A percentile compares a stretch with the other conserved stretches of the same genome.
phyloP scores from a whole-genome alignment of 2,797 vertebrate species.

The Enteromius unitaeniatus region DNA sequence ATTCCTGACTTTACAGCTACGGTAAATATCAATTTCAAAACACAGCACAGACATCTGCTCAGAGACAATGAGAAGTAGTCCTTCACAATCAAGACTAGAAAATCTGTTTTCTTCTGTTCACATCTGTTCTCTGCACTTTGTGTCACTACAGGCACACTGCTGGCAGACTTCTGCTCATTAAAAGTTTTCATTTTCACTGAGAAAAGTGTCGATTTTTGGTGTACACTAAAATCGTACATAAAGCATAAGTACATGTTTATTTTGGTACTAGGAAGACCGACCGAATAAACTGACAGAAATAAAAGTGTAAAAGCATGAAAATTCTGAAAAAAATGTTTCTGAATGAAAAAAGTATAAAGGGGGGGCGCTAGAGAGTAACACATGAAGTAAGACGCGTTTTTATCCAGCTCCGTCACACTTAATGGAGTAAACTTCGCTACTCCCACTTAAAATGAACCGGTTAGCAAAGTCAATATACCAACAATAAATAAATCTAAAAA shows the following conservation, averaged over 20 bases:
- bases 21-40: slow-evolving; percentile 18
- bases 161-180: slow-evolving; percentile 16
- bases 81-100: slow-evolving; percentile 21
- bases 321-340: not conserved
- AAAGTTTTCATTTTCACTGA: not conserved
- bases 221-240: not conserved
- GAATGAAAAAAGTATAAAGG: not conserved
- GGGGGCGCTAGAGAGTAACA: not conserved
- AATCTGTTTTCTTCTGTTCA: slow-evolving; percentile 13
- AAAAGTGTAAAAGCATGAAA: not conserved
- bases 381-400: not conserved
- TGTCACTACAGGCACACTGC: slow-evolving; percentile 25
- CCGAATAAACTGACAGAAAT: not conserved
- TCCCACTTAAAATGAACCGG: not conserved
- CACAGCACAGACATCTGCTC: slow-evolving; percentile 14
- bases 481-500: not conserved
- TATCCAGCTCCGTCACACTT: not conserved
- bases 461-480: not conserved
- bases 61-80: slow-evolving; percentile 10
- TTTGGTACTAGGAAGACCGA: not conserved
- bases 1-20: not conserved
- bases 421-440: not conserved
- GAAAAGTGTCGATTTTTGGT: not conserved
- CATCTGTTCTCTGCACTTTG: slow-evolving; percentile 32
- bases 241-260: not conserved